Evolutionary conservation across 1,140 invertebrate genomes (phyloP).

Genomic region (Harlomillsia oculata): DNA sequence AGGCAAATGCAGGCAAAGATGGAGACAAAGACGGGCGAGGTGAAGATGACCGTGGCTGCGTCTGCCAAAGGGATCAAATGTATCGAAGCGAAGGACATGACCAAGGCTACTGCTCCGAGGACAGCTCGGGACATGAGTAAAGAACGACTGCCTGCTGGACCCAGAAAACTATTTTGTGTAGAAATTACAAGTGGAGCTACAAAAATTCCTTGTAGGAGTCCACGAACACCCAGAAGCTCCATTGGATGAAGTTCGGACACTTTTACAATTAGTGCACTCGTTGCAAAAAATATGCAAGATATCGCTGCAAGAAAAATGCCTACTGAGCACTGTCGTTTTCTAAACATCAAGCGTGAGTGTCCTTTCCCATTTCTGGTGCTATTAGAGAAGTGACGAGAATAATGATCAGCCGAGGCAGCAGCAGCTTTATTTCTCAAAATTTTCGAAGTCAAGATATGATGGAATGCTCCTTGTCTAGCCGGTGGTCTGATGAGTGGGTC

Average conservation of each 20-base stretch:
- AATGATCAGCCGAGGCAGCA: background rate
- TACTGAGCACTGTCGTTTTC: conserved; percentile 19
- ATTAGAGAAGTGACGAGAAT: background rate
- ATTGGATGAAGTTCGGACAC: conserved; percentile 33
- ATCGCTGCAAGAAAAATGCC: conserved; percentile 33
- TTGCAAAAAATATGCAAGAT: conserved; percentile 35
- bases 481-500: conserved; percentile 29
- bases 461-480: conserved; percentile 10
- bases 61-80: conserved; percentile 31
- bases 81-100: conserved; percentile 33
- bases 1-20: conserved; percentile 79
- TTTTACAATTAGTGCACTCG: conserved; percentile 34
- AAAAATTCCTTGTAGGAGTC: conserved; percentile 25
- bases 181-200: conserved; percentile 30
- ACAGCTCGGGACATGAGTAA: conserved; percentile 28
- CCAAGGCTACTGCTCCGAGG: conserved; percentile 23
- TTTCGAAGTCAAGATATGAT: conserved; percentile 15
- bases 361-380: background rate
- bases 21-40: conserved; percentile 81
- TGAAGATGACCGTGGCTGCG: conserved; percentile 79
- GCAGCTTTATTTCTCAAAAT: too few relatives aligned
- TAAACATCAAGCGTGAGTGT: background rate
- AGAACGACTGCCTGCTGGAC: conserved; percentile 14
- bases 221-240: conserved; percentile 28
- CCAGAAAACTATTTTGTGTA: conserved; percentile 23